Conservation (phyloP, 2,113 vertebrate species). For the Calidris pugnax region DNA sequence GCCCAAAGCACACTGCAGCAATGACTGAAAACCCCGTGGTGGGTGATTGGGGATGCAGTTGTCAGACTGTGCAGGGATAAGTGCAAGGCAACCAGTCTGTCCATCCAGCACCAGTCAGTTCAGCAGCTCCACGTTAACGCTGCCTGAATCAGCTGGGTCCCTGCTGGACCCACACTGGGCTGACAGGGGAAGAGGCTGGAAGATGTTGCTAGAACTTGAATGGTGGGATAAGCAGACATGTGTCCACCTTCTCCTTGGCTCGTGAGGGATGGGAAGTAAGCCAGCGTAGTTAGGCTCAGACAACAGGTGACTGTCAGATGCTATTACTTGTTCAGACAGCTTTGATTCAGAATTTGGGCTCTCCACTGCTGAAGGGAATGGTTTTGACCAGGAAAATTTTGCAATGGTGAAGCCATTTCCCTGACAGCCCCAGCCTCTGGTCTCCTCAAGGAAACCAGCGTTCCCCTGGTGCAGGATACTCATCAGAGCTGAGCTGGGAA, state of each 20-base stretch:
- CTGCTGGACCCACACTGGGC: neutral
- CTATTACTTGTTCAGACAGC: neutral
- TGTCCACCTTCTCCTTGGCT: neutral
- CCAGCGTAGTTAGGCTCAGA: neutral
- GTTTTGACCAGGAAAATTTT: neutral
- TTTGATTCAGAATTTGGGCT: neutral
- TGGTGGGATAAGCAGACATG: accelerated
- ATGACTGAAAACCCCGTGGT: neutral
- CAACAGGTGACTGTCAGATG: accelerated
- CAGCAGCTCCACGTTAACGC: neutral
- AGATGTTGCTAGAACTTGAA: neutral
- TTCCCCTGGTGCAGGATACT: neutral
- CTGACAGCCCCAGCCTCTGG: neutral
- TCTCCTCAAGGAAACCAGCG: neutral
- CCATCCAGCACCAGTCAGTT: neutral
- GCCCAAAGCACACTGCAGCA: neutral
- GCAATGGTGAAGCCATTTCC: neutral
- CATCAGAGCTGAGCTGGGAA: neutral
- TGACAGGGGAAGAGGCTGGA: neutral
- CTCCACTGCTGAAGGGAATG: neutral
- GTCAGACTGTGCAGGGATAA: neutral
- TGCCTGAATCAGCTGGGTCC: neutral
- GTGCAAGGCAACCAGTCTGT: neutral
- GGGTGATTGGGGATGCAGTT: neutral
- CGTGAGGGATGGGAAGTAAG: no score